phyloP scores from a whole-genome alignment of 2,113 vertebrate species.

The Psephotus haematonotus region DNA sequence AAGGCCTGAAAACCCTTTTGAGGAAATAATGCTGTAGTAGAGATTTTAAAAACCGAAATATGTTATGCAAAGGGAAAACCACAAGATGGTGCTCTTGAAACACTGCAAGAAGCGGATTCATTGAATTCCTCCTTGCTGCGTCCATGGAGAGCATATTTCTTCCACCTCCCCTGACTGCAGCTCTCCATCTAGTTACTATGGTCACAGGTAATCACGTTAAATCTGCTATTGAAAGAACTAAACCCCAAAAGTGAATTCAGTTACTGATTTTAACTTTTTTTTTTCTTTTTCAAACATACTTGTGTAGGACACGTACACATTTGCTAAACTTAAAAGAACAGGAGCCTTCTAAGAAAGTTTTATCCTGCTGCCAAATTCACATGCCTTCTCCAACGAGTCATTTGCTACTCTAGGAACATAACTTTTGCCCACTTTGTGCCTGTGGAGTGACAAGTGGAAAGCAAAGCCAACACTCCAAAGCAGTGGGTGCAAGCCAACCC shows the following conservation, averaged over 20 bases:
- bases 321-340: not conserved
- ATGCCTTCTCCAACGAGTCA: not conserved
- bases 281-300: not conserved
- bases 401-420: not conserved
- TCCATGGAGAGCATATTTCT: fast-evolving
- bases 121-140: not conserved
- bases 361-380: not conserved
- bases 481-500: fast-evolving
- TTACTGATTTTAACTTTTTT: not conserved
- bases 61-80: not conserved
- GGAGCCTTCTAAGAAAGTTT: not conserved
- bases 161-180: not conserved
- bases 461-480: not conserved
- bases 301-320: not conserved
- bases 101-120: not conserved
- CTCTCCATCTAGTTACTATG: not conserved
- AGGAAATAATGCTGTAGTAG: not conserved
- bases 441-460: not conserved
- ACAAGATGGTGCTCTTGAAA: slow-evolving; percentile 73
- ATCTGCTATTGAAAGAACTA: not conserved
- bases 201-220: not conserved
- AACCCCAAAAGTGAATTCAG: not conserved
- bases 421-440: fast-evolving
- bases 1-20: not conserved
- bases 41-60: not conserved